A percentile compares a stretch with the other conserved stretches of the same genome.
These are phyloP conservation scores for Agrotis ipsilon DNA, from an alignment of 2,888 invertebrate genomes.

Conservation along the genomic window DNA sequence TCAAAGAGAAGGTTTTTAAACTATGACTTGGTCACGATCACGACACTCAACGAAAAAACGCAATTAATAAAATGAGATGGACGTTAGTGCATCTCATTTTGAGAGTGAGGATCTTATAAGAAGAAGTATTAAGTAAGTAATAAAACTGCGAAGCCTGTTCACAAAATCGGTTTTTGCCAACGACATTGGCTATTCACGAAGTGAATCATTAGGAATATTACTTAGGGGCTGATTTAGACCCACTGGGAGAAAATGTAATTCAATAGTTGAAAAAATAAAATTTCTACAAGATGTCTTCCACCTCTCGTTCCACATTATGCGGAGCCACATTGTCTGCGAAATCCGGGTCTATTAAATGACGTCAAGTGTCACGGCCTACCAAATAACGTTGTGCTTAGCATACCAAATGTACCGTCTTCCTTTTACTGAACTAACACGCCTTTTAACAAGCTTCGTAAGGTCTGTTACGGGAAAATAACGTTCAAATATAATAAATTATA, in stretches of 20 bases:
- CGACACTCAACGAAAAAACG: too few relatives aligned
- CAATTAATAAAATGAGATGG: too few relatives aligned
- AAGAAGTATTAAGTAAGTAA: too few relatives aligned
- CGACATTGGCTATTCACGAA: too few relatives aligned
- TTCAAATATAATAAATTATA: neutral
- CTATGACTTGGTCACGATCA: neutral
- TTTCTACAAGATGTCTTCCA: neutral
- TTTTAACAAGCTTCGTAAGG: neutral
- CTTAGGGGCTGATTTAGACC: too few relatives aligned
- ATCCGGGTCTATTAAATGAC: slow-evolving; percentile 59
- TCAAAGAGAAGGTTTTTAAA: neutral
- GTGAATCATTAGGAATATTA: too few relatives aligned
- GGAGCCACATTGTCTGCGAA: slow-evolving; percentile 58
- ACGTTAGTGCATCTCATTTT: too few relatives aligned
- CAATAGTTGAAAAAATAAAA: neutral
- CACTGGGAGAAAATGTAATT: neutral
- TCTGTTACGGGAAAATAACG: neutral
- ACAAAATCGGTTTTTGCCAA: too few relatives aligned
- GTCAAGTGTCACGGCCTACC: slow-evolving; percentile 47
- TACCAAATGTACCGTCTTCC: slow-evolving; percentile 37
- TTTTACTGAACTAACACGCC: slow-evolving; percentile 29
- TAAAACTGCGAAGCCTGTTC: too few relatives aligned
- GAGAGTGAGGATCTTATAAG: too few relatives aligned
- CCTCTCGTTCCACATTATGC: slow-evolving; percentile 33
- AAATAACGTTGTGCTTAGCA: slow-evolving; percentile 38